Percentiles rank a stretch among this genome's conserved stretches.
phyloP scores from a whole-genome alignment of 2,888 invertebrate species.

The Hartigia nigra region DNA sequence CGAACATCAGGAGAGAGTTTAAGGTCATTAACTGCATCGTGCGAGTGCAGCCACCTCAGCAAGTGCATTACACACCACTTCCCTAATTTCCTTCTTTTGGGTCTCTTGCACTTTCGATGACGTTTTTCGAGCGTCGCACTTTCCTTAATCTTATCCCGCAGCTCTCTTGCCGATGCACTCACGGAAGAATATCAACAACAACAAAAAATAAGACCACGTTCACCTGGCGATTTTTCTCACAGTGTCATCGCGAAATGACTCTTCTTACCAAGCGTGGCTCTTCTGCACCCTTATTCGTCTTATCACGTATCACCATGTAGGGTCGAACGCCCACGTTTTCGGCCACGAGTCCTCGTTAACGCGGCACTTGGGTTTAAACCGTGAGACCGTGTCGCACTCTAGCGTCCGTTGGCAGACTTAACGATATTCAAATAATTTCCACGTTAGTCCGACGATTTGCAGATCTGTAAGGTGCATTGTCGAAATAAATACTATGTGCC shows the following conservation, averaged over 20 bases:
- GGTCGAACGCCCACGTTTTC: background rate
- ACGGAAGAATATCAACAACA: background rate
- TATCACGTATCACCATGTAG: background rate
- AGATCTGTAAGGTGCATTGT: background rate
- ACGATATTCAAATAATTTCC: background rate
- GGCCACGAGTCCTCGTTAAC: background rate
- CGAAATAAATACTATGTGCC: background rate
- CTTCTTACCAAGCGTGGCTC: background rate
- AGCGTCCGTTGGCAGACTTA: background rate
- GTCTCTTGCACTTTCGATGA: background rate
- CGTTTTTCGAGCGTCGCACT: background rate
- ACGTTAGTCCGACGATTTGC: background rate
- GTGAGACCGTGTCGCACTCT: background rate
- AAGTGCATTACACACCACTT: slow-evolving; percentile 43
- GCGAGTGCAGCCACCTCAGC: slow-evolving; percentile 47
- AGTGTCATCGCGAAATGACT: background rate
- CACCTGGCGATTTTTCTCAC: background rate
- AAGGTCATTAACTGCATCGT: slow-evolving; percentile 86
- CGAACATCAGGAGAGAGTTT: slow-evolving; percentile 89
- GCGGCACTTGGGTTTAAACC: background rate
- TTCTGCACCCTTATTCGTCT: background rate
- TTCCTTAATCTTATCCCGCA: background rate
- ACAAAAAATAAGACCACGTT: background rate
- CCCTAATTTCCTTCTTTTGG: background rate
- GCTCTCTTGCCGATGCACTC: background rate